phyloP scores from a whole-genome alignment of 1,140 invertebrate species.

The Mizuhopecten yessoensis region DNA sequence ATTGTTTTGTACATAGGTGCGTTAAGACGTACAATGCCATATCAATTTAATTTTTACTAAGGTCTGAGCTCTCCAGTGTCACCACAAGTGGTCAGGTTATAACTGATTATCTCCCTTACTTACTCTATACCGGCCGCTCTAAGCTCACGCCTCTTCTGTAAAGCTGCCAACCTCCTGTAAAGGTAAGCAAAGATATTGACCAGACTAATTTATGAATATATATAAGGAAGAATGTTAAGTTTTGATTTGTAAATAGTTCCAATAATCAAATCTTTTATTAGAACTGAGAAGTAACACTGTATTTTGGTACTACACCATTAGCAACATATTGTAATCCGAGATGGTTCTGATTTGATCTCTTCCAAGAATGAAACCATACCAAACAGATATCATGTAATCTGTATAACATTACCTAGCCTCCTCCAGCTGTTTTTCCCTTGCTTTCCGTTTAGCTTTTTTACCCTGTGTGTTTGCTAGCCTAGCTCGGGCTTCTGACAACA shows the following conservation, averaged over 20 bases:
- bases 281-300: too few relatives aligned
- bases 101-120: conserved; percentile 61
- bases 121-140: conserved; percentile 96
- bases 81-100: too few relatives aligned
- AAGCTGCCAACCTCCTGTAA: conserved; percentile 92
- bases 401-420: conserved; percentile 91
- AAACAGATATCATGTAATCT: too few relatives aligned
- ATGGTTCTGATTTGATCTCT: neutral
- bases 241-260: too few relatives aligned
- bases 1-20: neutral
- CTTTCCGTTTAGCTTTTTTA: conserved; percentile 99
- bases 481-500: conserved; percentile 99
- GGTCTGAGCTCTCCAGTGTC: neutral
- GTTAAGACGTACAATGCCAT: neutral
- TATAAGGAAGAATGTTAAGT: too few relatives aligned
- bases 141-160: conserved; percentile 98
- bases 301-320: too few relatives aligned
- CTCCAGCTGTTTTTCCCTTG: conserved; percentile 98
- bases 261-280: too few relatives aligned
- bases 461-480: conserved; percentile 99
- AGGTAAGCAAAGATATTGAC: conserved; percentile 10
- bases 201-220: neutral
- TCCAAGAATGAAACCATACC: too few relatives aligned
- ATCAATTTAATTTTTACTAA: neutral
- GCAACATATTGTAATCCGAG: too few relatives aligned